Conservation (phyloP, 2,797 vertebrate species). For the Lacerta viridis region DNA sequence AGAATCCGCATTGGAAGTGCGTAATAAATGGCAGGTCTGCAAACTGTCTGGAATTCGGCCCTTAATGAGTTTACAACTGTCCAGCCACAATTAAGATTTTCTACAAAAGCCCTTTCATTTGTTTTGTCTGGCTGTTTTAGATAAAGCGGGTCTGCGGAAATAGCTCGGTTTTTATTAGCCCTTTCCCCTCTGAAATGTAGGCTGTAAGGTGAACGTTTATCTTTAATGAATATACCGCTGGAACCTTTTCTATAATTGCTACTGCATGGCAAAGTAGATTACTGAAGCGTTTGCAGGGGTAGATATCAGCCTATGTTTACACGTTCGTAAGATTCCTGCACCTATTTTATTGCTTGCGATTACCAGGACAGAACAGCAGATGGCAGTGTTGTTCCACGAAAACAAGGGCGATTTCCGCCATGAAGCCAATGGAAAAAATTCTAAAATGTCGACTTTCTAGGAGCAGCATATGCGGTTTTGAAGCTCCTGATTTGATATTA, state of each 20-base stretch:
- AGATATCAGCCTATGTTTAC: not conserved
- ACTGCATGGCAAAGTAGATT: slow-evolving; percentile 30
- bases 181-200: slow-evolving; percentile 74
- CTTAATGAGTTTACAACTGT: slow-evolving; percentile 98
- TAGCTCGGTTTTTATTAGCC: slow-evolving; percentile 93
- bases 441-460: slow-evolving; percentile 83
- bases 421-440: slow-evolving; percentile 65
- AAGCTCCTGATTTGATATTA: slow-evolving; percentile 31
- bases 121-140: slow-evolving; percentile 88
- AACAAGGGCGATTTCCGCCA: slow-evolving; percentile 70
- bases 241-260: slow-evolving; percentile 37
- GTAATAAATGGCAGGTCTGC: slow-evolving; percentile 96
- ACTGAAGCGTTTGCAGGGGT: slow-evolving; percentile 1
- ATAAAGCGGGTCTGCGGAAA: slow-evolving; percentile 94
- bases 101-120: slow-evolving; percentile 89
- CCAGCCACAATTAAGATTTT: slow-evolving; percentile 91
- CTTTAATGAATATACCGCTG: slow-evolving; percentile 54
- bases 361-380: slow-evolving; percentile 69
- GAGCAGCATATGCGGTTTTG: slow-evolving; percentile 46
- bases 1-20: slow-evolving; percentile 88
- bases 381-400: slow-evolving; percentile 88
- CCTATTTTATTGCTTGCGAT: slow-evolving; percentile 63
- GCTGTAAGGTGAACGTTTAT: slow-evolving; percentile 68
- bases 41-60: slow-evolving; percentile 97
- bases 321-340: slow-evolving; percentile 16